Evolutionary conservation across 2,888 invertebrate species (phyloP), one percentile per base, ranked within the genome.

Genomic region (Chrysodeixis includens): DNA sequence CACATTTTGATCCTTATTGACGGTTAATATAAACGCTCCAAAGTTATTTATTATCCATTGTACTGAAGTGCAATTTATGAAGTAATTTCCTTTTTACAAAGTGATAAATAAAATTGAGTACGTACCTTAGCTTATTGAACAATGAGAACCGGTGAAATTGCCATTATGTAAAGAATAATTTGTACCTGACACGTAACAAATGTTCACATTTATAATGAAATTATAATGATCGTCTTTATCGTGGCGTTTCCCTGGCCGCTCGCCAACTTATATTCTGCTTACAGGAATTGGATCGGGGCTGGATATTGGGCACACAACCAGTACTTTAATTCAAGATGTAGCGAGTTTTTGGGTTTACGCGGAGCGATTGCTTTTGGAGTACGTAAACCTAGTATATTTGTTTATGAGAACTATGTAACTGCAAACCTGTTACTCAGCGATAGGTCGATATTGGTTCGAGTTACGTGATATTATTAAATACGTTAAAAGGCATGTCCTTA

Each of bases 181-280:
- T 32, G 12, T 55, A 18, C 10, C 10, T 35, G 35, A 30, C 44
- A 4, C 44, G n/a, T 16, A 30, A 40, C 40, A 62, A 46, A 56
- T 53, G 30, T 22, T 69, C 35, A 68, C 8, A 46, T 51, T 30
- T 53, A 40, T 73, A 59, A 72, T 62, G 35, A 62, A 73, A 73
- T 68, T 68, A 63, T 63, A 63, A 56, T 60, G 63, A 68, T 57
- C 64, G 46, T 55, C 64, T 52, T 55, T 58, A 65, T 58, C 60
- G 58, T 32, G 51, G 18, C 35, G 49, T 65, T 56, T 20, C 16
- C 26, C 56, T 73, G 74, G 70, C 70, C 1, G 20, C 10, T 16
- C 59, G 65, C 74, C 70, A 74, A 49, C 61, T 56, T 62, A 57
- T 56, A 74, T 58, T 62, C 44, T 66, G 61, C 70, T 69, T 61